A percentile compares a stretch with the other conserved stretches of the same genome.
Conservation (phyloP, 2,888 invertebrate genomes). For the Nebria brevicollis region DNA sequence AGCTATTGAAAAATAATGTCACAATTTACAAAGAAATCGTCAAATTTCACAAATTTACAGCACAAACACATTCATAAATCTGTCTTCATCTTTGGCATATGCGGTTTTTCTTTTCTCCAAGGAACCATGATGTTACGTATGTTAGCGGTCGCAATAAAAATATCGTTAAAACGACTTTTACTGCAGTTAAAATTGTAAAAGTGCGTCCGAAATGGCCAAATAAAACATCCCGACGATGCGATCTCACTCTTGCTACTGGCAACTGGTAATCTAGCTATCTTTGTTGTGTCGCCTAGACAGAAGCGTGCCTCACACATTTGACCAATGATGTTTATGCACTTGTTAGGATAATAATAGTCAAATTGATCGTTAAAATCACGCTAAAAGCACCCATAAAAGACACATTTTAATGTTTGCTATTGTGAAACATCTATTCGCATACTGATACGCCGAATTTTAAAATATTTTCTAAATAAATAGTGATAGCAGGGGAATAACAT, state of each 20-base stretch:
- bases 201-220: conserved; percentile 58
- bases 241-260: conserved; percentile 15
- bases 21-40: background rate
- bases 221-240: conserved; percentile 36
- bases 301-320: conserved; percentile 42
- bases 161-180: conserved; percentile 64
- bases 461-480: background rate
- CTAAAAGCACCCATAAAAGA: conserved; percentile 62
- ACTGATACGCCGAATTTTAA: background rate
- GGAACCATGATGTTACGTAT: conserved; percentile 27
- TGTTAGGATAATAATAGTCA: conserved; percentile 50
- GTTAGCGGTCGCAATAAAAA: conserved; percentile 61
- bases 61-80: conserved; percentile 34
- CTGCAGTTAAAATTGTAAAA: conserved; percentile 66
- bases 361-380: conserved; percentile 62
- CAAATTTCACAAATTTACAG: background rate
- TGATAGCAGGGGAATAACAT: background rate
- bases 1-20: background rate
- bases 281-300: conserved; percentile 39
- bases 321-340: conserved; percentile 41
- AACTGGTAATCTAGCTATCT: conserved; percentile 24
- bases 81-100: conserved; percentile 29
- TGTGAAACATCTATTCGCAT: conserved; percentile 6
- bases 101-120: conserved; percentile 33
- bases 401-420: conserved; percentile 50